Evolutionary conservation across 2,113 vertebrate species (phyloP).

Genomic region (Cromileptes altivelis): DNA sequence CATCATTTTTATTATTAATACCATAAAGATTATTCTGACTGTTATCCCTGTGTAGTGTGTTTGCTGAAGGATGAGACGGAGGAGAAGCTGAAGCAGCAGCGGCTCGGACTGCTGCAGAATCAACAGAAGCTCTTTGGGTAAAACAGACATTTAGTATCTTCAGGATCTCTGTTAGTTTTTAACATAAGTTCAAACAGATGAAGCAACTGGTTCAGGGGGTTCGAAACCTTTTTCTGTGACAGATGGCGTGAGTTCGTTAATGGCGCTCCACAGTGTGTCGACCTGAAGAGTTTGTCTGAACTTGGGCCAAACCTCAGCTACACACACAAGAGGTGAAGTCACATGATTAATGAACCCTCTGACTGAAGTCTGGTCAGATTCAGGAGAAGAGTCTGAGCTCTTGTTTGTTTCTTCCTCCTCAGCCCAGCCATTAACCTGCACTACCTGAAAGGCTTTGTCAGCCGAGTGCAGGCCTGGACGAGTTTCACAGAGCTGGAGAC

Average conservation of each 20-base stretch:
- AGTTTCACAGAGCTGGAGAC: constrained; percentile 72
- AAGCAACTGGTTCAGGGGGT: too few species aligned
- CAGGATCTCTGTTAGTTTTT: not conserved
- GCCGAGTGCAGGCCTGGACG: constrained; percentile 63
- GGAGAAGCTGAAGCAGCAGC: constrained; percentile 70
- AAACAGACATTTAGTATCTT: not conserved
- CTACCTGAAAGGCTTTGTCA: constrained; percentile 74
- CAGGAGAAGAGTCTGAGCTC: not conserved
- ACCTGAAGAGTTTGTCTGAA: constrained; percentile 51
- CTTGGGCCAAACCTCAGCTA: constrained; percentile 77
- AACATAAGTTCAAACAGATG: too few species aligned
- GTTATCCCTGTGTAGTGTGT: constrained; percentile 59
- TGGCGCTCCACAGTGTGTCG: constrained; percentile 69
- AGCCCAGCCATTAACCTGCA: constrained; percentile 60
- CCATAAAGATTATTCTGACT: not conserved
- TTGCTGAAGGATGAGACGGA: constrained; percentile 68
- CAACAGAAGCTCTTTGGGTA: constrained; percentile 75
- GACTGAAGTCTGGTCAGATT: too few species aligned
- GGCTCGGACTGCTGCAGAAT: constrained; percentile 65
- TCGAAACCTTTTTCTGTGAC: not conserved
- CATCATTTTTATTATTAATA: not conserved
- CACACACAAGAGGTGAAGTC: constrained; percentile 60
- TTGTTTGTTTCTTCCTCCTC: constrained; percentile 17
- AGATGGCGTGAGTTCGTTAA: constrained; percentile 72
- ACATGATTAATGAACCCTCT: fast-evolving